These are phyloP conservation scores for Yasuhikotakia modesta DNA, from an alignment of 2,797 vertebrate genomes.

Conservation along the genomic window DNA sequence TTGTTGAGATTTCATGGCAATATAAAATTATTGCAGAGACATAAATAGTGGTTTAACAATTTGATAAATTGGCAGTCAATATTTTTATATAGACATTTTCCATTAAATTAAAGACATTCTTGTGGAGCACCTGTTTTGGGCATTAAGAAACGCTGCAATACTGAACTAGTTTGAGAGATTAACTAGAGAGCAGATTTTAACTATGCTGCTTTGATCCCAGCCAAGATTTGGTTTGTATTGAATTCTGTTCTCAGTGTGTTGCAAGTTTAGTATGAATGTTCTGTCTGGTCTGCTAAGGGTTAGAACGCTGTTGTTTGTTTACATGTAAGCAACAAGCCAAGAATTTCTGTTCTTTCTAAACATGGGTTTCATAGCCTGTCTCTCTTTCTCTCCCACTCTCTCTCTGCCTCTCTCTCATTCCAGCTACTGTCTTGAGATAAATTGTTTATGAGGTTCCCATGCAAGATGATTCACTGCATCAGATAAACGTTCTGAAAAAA, in stretches of 20 bases:
- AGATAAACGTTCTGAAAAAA: constrained; percentile 58
- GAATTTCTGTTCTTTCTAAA: constrained; percentile 32
- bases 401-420: not conserved
- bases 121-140: not conserved
- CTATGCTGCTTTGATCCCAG: not conserved
- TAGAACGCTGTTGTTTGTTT: constrained; percentile 34
- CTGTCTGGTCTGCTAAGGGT: not conserved
- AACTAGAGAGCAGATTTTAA: not conserved
- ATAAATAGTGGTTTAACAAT: too few relatives aligned
- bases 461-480: constrained; percentile 63
- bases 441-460: constrained; percentile 71
- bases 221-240: constrained; percentile 1
- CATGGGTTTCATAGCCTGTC: constrained; percentile 4
- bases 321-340: constrained; percentile 6
- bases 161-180: too few relatives aligned
- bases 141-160: not conserved
- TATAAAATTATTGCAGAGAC: not conserved
- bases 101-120: not conserved
- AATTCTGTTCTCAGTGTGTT: constrained; percentile 12
- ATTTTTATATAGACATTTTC: not conserved
- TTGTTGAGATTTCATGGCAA: not conserved
- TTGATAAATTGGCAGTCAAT: not conserved
- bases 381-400: not conserved
- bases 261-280: constrained; percentile 23
- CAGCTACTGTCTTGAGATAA: constrained; percentile 13